Evolutionary conservation across 2,113 vertebrate species (phyloP).

Genomic region (Perca flavescens): DNA sequence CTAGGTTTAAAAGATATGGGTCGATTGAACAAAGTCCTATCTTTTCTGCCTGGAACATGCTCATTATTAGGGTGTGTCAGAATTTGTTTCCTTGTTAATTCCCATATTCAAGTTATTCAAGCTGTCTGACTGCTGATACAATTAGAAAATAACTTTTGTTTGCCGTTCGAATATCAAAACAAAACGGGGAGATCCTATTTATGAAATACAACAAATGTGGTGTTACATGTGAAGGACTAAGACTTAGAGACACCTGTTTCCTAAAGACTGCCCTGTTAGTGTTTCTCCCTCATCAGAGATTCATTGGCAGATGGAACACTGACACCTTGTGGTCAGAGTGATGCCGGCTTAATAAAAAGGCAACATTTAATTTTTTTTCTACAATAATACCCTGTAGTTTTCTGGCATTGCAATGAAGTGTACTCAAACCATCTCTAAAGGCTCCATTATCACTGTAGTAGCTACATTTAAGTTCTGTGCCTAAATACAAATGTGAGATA

Average conservation of each 20-base stretch:
- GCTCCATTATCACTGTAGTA: too few relatives aligned
- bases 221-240: too few relatives aligned
- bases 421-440: too few relatives aligned
- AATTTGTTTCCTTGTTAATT: neutral
- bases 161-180: neutral
- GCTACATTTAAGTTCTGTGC: too few relatives aligned
- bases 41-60: neutral
- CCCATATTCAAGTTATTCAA: neutral
- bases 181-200: neutral
- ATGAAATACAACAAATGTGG: neutral
- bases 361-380: too few relatives aligned
- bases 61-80: neutral
- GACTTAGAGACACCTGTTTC: too few relatives aligned
- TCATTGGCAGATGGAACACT: too few relatives aligned
- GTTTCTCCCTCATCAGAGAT: too few relatives aligned
- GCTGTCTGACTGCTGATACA: neutral
- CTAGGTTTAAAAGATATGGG: neutral
- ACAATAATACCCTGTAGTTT: too few relatives aligned
- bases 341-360: neutral
- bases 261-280: too few relatives aligned
- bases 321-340: slow-evolving; percentile 16
- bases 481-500: too few relatives aligned
- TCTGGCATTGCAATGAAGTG: too few relatives aligned
- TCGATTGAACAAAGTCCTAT: slow-evolving; percentile 42
- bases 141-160: neutral